Base-by-base conservation (phyloP, 2,113 vertebrate genomes). In the Hemiprocne comata region DNA sequence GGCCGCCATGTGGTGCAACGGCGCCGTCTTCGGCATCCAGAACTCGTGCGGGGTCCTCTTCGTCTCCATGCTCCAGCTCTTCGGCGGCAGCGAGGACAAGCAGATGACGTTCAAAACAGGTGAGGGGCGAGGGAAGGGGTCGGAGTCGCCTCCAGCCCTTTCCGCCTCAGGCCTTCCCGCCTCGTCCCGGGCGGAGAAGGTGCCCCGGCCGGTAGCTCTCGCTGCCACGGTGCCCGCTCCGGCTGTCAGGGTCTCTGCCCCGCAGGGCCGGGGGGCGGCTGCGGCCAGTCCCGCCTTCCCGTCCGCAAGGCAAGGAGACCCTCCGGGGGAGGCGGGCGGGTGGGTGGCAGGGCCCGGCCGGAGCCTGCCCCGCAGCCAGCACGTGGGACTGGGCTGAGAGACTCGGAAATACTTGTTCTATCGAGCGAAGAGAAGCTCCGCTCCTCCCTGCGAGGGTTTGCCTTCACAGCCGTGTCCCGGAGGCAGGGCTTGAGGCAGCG, bases 1-100 rank as follows among this genome's bases (percentile, higher is more conserved):
- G 94, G 98, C 99, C 17, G 98, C 99, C 92, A 99, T 99, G 99
- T 99, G 99, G 99, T 99, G 99, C 89, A 99, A 99, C 95, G 99
- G 99, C 28, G 98, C 99, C 14, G 99, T 99, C 77, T 99, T 99
- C 86, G 99, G 99, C 50, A 99, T 99, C 98, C 99, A 99, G 98
- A 99, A 99, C 97, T 97, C 99, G 3, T 99, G 99, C 94, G 99
- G 99, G 7, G 96, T 99, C 42, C 97, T 99, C 40, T 99, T 99
- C 97, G 97, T 99, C 58, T 98, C 97, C 61, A 98, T 99, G 70
- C 98, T 99, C 29, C 20, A 92, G 17, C 98, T 98, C 97, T 99
- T 99, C 85, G 98, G 98, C 53, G 96, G 97, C 82, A 78, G 93
- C 77, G 10, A 98, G 0, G 98, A 99, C 74, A 81, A 97, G 4